These are phyloP conservation scores for Hyles lineata DNA, from an alignment of 2,888 invertebrate genomes.

Conservation along the genomic window DNA sequence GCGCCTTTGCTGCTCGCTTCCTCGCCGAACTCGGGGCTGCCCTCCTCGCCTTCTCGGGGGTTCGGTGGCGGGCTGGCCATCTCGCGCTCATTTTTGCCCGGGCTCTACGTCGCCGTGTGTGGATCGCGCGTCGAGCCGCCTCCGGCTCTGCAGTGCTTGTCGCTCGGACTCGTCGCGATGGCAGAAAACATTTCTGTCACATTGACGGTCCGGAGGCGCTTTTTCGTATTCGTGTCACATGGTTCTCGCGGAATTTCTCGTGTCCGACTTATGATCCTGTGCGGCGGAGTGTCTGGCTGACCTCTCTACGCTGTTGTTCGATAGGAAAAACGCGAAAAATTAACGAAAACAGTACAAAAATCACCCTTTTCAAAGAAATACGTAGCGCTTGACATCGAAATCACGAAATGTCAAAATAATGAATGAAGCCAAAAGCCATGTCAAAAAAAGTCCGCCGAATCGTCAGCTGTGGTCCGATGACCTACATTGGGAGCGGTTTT, in stretches of 20 bases:
- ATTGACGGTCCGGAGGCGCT: slow-evolving; percentile 83
- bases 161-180: slow-evolving; percentile 79
- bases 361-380: slow-evolving; percentile 78
- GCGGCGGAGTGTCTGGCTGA: slow-evolving; percentile 48
- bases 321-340: slow-evolving; percentile 62
- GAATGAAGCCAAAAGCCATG: slow-evolving; percentile 82
- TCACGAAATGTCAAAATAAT: slow-evolving; percentile 85
- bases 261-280: slow-evolving; percentile 54
- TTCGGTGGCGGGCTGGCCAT: slow-evolving; percentile 85
- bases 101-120: slow-evolving; percentile 76
- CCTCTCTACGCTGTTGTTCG: slow-evolving; percentile 54
- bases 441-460: slow-evolving; percentile 83
- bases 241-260: slow-evolving; percentile 78
- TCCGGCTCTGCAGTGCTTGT: slow-evolving; percentile 71
- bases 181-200: slow-evolving; percentile 85
- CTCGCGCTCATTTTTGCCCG: slow-evolving; percentile 84
- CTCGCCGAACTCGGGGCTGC: slow-evolving; percentile 76
- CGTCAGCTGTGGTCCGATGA: slow-evolving; percentile 68
- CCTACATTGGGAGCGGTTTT: slow-evolving; percentile 49
- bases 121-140: slow-evolving; percentile 73
- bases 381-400: slow-evolving; percentile 84
- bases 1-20: slow-evolving; percentile 77
- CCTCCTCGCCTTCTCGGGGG: slow-evolving; percentile 81
- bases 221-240: slow-evolving; percentile 85
- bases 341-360: slow-evolving; percentile 65